Evolutionary conservation across 2,888 invertebrate genomes (phyloP), one percentile per base, ranked within the genome.

Genomic region (Bhutanitis thaidina): DNA sequence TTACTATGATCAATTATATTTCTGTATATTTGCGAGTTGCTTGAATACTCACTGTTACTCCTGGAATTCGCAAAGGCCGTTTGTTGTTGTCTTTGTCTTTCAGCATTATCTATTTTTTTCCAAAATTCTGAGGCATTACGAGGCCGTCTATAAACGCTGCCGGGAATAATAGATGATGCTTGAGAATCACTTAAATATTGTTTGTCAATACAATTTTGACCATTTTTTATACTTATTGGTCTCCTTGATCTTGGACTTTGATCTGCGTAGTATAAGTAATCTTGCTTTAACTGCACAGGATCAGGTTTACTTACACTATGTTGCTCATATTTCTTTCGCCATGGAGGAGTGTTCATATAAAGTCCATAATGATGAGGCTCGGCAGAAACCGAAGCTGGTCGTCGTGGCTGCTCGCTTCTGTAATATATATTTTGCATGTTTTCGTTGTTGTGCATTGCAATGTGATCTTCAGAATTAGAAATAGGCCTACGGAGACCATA

Each of bases 231-330:
- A 64, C 93, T 92, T 60, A 95, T 93, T 29, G 94, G 94, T 67
- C 93, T 92, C 37, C 94, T 82, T 53, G 94, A 94, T 63, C 94
- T 87, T 0, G 94, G 94, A 54, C 92, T 92, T 59, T 93, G 92
- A 77, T 94, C 94, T 1, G 94, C 92, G 51, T 93, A 91, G 65
- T 94, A 94, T 55, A 93, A 90, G 65, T 91, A 93, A 56, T 92
- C 91, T 45, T 90, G 74, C 63, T 74, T 78, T 54, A 71, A 57
- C 61, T 81, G 83, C 36, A 80, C 77, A 54, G 85, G 78, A 59
- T 88, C 86, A 44, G 90, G 78, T 67, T 81, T 85, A 43, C 80
- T 58, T 54, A 83, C 61, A 61, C 68, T 70, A 53, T 66, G 61
- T 30, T 74, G 74, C 30, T 79, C 78, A 40, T 67, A 55, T 47